A percentile compares a stretch with the other conserved stretches of the same genome.
These are phyloP conservation scores for Clepsis dumicolana DNA, from an alignment of 2,888 invertebrate genomes.

Conservation along the genomic window DNA sequence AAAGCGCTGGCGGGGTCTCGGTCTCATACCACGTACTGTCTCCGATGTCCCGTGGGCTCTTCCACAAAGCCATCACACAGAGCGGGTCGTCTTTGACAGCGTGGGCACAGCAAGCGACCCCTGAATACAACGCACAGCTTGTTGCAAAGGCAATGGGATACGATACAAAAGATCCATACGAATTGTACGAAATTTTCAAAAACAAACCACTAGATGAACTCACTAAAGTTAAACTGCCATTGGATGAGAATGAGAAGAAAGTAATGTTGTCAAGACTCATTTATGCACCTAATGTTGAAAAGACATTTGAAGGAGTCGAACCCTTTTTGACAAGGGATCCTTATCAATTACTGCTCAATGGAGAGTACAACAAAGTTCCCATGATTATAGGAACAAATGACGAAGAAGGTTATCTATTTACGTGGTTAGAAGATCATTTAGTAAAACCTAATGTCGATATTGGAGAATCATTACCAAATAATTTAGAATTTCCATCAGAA, in stretches of 20 bases:
- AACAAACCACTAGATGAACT: slow-evolving; percentile 40
- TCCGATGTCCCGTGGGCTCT: slow-evolving; percentile 72
- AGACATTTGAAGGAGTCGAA: slow-evolving; percentile 8
- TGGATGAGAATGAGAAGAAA: slow-evolving; percentile 16
- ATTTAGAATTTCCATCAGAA: slow-evolving; percentile 60
- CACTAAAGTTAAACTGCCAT: slow-evolving; percentile 35
- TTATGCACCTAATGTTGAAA: slow-evolving; percentile 18
- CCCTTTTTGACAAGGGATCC: slow-evolving; percentile 54
- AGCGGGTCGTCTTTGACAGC: slow-evolving; percentile 71
- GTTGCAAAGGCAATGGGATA: slow-evolving; percentile 65
- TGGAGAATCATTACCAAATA: slow-evolving; percentile 67
- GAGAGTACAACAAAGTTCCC: slow-evolving; percentile 17
- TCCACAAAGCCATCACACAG: slow-evolving; percentile 73
- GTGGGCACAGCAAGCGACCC: slow-evolving; percentile 71
- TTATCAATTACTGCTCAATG: slow-evolving; percentile 51
- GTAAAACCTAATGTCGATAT: slow-evolving; percentile 56
- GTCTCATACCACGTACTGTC: slow-evolving; percentile 72
- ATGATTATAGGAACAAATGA: slow-evolving; percentile 20
- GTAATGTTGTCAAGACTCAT: slow-evolving; percentile 23
- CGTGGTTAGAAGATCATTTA: slow-evolving; percentile 60
- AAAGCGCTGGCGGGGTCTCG: slow-evolving; percentile 73
- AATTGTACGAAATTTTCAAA: slow-evolving; percentile 44
- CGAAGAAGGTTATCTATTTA: slow-evolving; percentile 60
- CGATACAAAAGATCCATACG: slow-evolving; percentile 39
- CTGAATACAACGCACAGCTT: slow-evolving; percentile 65